Conservation (phyloP, 2,888 invertebrate genomes). For the Corbicula japonica region DNA sequence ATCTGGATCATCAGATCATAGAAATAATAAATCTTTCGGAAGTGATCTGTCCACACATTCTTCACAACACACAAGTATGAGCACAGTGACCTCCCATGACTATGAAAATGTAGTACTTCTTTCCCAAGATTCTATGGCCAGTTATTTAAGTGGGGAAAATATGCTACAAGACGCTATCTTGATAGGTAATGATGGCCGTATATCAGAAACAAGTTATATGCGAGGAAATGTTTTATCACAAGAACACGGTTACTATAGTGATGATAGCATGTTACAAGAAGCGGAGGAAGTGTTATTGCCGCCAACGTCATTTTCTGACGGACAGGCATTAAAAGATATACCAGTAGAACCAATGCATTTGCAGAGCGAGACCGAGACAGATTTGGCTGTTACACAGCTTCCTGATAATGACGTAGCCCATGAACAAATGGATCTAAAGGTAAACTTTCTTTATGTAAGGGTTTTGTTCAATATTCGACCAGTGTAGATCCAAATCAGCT, state of each 20-base stretch:
- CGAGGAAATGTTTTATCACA: background rate
- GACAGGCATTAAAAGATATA: constrained; percentile 50
- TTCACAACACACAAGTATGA: constrained; percentile 51
- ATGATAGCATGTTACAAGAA: constrained; percentile 52
- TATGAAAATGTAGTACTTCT: constrained; percentile 36
- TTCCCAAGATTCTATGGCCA: constrained; percentile 55
- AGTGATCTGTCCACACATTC: constrained; percentile 65
- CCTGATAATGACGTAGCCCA: constrained; percentile 35
- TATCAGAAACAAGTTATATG: no score
- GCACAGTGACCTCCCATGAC: constrained; percentile 61
- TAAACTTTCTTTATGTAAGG: constrained; percentile 4
- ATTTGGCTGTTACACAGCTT: constrained; percentile 37
- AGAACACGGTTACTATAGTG: constrained; percentile 2
- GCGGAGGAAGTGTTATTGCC: constrained; percentile 69
- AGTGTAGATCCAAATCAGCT: no score
- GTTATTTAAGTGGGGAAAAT: constrained; percentile 49
- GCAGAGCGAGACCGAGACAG: constrained; percentile 47
- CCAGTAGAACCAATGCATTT: constrained; percentile 39
- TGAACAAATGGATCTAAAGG: constrained; percentile 38
- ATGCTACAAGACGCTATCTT: constrained; percentile 20
- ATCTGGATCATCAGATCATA: constrained; percentile 63
- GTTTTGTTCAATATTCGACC: background rate
- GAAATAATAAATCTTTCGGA: constrained; percentile 53
- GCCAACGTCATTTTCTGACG: constrained; percentile 71
- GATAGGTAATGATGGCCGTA: constrained; percentile 2